A percentile compares a stretch with the other conserved stretches of the same genome.
Evolutionary conservation across 2,113 vertebrate species (phyloP).

Genomic region (Cryptoleucopteryx plumbea): DNA sequence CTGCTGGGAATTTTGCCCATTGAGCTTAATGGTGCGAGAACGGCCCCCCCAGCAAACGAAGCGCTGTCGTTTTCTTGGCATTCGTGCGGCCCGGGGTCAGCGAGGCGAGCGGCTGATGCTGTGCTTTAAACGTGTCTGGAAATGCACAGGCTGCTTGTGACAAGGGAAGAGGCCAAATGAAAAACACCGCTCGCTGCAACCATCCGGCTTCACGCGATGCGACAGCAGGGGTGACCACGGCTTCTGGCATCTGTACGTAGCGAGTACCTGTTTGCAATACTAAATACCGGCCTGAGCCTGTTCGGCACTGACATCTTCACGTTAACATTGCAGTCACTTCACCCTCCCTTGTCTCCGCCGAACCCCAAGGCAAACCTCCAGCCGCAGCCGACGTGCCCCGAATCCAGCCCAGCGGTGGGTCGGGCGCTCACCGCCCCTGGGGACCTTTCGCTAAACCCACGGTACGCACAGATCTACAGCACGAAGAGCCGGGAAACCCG

Average conservation of each 20-base stretch:
- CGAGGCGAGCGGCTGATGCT: not conserved
- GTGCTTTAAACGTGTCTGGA: not conserved
- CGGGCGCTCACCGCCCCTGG: accelerated
- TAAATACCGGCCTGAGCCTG: not conserved
- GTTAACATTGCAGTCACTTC: not conserved
- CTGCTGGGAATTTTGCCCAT: not conserved
- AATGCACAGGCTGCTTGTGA: not conserved
- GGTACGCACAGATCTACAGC: not conserved
- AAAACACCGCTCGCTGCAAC: not conserved
- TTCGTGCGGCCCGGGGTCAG: not conserved
- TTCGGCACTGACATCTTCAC: accelerated
- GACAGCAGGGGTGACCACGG: not conserved
- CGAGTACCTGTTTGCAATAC: not conserved
- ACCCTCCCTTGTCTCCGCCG: not conserved
- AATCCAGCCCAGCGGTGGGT: not conserved
- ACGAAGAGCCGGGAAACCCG: accelerated
- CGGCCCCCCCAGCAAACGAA: not conserved
- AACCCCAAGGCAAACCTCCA: not conserved
- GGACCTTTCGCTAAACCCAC: not conserved
- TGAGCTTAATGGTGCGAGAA: not conserved
- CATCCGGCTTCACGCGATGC: accelerated
- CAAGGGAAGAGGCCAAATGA: not conserved
- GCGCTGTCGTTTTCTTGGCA: not conserved
- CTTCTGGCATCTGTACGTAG: accelerated
- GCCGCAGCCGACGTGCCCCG: accelerated